phyloP scores from a whole-genome alignment of 2,888 invertebrate species.

The Metallyticus violacea region DNA sequence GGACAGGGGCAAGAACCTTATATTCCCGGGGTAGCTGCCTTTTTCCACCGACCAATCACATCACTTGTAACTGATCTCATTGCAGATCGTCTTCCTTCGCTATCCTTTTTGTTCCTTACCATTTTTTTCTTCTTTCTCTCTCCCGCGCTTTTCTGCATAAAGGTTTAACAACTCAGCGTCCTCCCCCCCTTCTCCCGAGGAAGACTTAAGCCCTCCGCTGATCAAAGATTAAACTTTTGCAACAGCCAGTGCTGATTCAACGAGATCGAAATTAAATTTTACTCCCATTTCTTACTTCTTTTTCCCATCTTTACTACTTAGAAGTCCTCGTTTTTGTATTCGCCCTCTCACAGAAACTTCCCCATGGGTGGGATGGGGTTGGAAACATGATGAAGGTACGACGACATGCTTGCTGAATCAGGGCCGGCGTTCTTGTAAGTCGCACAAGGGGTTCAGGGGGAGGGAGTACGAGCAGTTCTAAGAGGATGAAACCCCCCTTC shows the following conservation, averaged over 20 bases:
- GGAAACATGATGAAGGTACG: constrained; percentile 25
- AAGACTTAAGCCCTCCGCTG: constrained; percentile 38
- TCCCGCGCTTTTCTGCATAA: constrained; percentile 16
- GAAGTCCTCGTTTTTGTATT: constrained; percentile 6
- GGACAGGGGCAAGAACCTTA: no score
- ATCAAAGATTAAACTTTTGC: constrained; percentile 54
- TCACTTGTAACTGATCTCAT: constrained; percentile 1
- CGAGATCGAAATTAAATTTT: constrained; percentile 57
- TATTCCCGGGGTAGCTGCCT: neutral
- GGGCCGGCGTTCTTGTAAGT: constrained; percentile 24
- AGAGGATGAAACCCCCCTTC: constrained; percentile 3
- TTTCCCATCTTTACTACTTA: constrained; percentile 6
- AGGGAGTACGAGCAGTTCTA: constrained; percentile 2
- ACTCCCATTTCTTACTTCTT: constrained; percentile 39
- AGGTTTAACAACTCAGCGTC: constrained; percentile 1
- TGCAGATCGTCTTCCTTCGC: neutral
- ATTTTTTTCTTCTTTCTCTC: neutral
- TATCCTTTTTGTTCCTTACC: no score
- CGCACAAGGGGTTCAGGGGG: constrained; percentile 6
- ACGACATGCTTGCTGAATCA: constrained; percentile 29
- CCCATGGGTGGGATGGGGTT: constrained; percentile 22
- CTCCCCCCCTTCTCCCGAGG: constrained; percentile 9
- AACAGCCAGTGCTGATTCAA: constrained; percentile 53
- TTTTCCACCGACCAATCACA: neutral
- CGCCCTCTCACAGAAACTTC: constrained; percentile 9